phyloP scores from a whole-genome alignment of 2,797 vertebrate species.

The Steatocranus sp. region DNA sequence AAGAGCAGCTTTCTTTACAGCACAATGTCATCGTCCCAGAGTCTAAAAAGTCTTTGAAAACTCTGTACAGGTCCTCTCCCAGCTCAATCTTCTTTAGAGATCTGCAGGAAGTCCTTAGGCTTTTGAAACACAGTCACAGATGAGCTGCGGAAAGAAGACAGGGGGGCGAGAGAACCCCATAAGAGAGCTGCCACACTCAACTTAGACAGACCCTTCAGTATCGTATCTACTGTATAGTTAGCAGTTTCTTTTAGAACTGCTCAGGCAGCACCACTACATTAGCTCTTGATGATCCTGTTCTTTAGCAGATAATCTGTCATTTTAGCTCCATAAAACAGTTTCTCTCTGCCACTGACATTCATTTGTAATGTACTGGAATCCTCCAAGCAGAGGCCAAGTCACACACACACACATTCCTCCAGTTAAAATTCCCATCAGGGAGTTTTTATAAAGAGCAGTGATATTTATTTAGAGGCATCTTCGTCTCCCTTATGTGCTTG shows the following conservation, averaged over 20 bases:
- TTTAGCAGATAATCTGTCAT: background rate
- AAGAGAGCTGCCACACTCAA: background rate
- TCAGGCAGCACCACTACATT: background rate
- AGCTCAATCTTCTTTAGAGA: background rate
- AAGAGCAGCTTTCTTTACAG: background rate
- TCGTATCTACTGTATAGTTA: background rate
- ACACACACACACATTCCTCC: background rate
- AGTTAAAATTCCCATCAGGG: background rate
- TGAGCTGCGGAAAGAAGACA: background rate
- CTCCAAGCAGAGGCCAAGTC: background rate
- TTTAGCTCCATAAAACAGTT: background rate
- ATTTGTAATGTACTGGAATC: background rate
- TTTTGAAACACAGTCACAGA: background rate
- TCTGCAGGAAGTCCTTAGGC: background rate
- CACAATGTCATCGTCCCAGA: background rate
- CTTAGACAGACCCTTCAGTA: background rate
- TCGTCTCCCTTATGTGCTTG: background rate
- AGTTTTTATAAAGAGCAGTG: background rate
- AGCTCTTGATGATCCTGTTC: background rate
- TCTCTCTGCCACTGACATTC: background rate
- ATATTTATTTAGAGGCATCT: background rate
- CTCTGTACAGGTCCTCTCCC: background rate
- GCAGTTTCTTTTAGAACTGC: background rate
- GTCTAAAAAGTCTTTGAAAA: background rate
- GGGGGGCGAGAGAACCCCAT: background rate